Evolutionary conservation across 1,140 invertebrate genomes (phyloP).

Genomic region (Zaprionus ornatus): DNA sequence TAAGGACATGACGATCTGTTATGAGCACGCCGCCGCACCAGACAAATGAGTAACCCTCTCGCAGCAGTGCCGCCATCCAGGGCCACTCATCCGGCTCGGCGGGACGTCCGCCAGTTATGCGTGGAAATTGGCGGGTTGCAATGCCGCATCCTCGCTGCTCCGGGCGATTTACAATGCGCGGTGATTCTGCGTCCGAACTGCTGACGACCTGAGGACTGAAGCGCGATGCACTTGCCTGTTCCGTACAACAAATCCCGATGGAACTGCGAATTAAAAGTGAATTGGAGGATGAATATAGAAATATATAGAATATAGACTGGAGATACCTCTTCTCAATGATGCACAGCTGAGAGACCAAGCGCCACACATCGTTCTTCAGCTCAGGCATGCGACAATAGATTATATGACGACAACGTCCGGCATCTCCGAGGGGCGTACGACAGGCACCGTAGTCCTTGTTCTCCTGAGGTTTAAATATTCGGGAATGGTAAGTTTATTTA

Average conservation of each 20-base stretch:
- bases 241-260: constrained; percentile 82
- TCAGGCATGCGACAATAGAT: constrained; percentile 87
- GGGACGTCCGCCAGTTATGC: constrained; percentile 87
- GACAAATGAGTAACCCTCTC: constrained; percentile 84
- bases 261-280: constrained; percentile 32
- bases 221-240: constrained; percentile 49
- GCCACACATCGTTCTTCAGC: constrained; percentile 85
- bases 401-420: constrained; percentile 87
- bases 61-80: constrained; percentile 91
- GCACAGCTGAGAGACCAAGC: constrained; percentile 87
- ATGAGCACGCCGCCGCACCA: constrained; percentile 92
- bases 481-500: neutral
- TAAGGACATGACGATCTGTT: constrained; percentile 90
- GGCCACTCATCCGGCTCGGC: constrained; percentile 90
- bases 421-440: constrained; percentile 85
- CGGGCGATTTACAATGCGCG: constrained; percentile 66
- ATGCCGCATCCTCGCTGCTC: constrained; percentile 87
- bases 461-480: constrained; percentile 46
- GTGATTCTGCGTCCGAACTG: constrained; percentile 24
- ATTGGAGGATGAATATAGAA: neutral
- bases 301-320: neutral
- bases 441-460: constrained; percentile 86
- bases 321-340: constrained; percentile 86
- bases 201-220: constrained; percentile 67
- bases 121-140: constrained; percentile 85